Evolutionary conservation across 2,888 invertebrate genomes (phyloP).

Genomic region (Proisotoma minuta): DNA sequence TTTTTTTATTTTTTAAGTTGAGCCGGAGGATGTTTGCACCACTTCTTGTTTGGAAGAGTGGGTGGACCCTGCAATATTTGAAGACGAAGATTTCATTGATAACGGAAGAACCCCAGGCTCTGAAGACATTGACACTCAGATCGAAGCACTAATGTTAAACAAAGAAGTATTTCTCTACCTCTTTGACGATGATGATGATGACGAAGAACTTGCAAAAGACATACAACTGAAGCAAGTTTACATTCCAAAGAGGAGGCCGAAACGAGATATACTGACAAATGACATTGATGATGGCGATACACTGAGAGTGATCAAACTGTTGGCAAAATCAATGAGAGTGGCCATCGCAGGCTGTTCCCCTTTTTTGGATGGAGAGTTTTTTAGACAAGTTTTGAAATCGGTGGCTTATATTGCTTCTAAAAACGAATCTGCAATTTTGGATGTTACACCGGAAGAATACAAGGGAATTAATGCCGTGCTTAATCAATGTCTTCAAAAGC

Average conservation of each 20-base stretch:
- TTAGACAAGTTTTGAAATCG: slow-evolving; percentile 21
- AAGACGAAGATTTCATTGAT: slow-evolving; percentile 5
- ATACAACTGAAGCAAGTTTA: not conserved
- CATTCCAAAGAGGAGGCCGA: not conserved
- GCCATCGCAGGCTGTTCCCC: slow-evolving; percentile 17
- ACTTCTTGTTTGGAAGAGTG: slow-evolving; percentile 1
- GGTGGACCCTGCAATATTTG: not conserved
- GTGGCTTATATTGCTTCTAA: slow-evolving; percentile 7
- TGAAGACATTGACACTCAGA: not conserved
- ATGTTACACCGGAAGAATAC: slow-evolving; percentile 1
- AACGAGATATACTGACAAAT: not conserved
- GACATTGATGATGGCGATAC: not conserved
- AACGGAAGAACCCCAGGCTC: not conserved
- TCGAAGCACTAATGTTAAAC: not conserved
- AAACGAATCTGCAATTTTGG: not conserved
- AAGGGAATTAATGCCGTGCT: slow-evolving; percentile 9
- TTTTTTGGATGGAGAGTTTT: slow-evolving; percentile 15
- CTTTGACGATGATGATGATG: not conserved
- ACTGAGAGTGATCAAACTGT: slow-evolving; percentile 13
- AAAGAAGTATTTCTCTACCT: not conserved
- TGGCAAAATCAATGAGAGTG: slow-evolving; percentile 26
- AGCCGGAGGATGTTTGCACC: not conserved
- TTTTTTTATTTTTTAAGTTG: not conserved
- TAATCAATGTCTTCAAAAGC: slow-evolving; percentile 7
- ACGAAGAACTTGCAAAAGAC: not conserved